Conservation (phyloP, 2,113 vertebrate species). For the Microtus richardsoni region DNA sequence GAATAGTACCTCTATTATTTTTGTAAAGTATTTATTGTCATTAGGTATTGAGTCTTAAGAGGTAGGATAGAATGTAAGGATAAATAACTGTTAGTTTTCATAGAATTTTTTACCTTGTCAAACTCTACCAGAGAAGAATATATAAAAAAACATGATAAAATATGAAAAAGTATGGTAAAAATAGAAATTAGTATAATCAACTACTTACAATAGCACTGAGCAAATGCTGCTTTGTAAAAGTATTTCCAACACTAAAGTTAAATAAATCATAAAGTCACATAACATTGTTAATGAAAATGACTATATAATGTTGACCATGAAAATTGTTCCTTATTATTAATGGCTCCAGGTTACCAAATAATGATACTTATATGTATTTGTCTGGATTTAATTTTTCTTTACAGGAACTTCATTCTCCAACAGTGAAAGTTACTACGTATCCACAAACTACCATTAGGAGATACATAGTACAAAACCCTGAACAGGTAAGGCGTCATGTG, state of each 20-base stretch:
- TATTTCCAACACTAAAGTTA: slow-evolving; percentile 54
- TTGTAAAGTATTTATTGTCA: slow-evolving; percentile 98
- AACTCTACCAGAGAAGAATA: slow-evolving; percentile 87
- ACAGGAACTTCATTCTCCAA: slow-evolving; percentile 81
- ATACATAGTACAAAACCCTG: slow-evolving; percentile 88
- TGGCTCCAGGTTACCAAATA: slow-evolving; percentile 20
- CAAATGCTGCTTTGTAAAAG: not conserved
- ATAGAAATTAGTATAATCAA: slow-evolving; percentile 28
- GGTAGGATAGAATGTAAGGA: slow-evolving; percentile 82
- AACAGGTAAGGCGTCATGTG: slow-evolving; percentile 83
- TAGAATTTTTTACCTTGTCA: slow-evolving; percentile 84
- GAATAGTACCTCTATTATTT: slow-evolving; percentile 90
- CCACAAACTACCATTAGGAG: slow-evolving; percentile 86
- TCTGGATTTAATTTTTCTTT: slow-evolving; percentile 52
- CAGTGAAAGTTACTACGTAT: slow-evolving; percentile 78
- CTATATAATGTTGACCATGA: slow-evolving; percentile 42
- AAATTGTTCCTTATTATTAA: slow-evolving; percentile 59
- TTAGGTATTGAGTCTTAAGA: slow-evolving; percentile 83
- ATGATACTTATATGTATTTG: slow-evolving; percentile 21
- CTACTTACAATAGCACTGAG: not conserved
- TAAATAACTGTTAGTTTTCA: slow-evolving; percentile 84
- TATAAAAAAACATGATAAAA: slow-evolving; percentile 83
- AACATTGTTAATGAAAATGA: slow-evolving; percentile 1
- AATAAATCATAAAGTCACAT: slow-evolving; percentile 34
- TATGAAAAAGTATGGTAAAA: not conserved